A percentile compares a stretch with the other conserved stretches of the same genome.
Conservation (phyloP, 2,888 invertebrate genomes). For the Pelosia muscerda region DNA sequence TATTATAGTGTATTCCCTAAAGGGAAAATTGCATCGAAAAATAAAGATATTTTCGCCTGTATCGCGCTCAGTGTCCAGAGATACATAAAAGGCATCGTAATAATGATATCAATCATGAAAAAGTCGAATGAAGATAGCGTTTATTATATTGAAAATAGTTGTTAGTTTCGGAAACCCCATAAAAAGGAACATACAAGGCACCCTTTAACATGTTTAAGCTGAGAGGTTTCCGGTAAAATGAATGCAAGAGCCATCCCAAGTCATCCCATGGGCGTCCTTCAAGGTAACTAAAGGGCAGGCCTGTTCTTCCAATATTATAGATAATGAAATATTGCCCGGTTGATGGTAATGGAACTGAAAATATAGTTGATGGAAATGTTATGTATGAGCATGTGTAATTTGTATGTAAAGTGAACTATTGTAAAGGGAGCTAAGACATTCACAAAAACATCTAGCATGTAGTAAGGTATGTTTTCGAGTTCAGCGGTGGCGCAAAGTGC, state of each 20-base stretch:
- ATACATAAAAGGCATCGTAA: background rate
- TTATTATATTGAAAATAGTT: background rate
- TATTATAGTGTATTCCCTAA: background rate
- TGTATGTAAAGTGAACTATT: background rate
- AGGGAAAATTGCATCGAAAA: slow-evolving; percentile 1
- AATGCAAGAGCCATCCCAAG: background rate
- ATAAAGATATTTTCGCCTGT: background rate
- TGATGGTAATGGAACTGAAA: background rate
- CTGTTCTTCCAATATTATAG: background rate
- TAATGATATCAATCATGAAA: background rate
- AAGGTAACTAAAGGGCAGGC: background rate
- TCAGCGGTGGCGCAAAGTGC: too few relatives aligned
- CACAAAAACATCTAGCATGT: too few relatives aligned
- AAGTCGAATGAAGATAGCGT: background rate
- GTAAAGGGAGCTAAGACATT: background rate
- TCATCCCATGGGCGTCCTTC: background rate
- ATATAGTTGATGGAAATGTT: background rate
- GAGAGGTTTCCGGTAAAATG: background rate
- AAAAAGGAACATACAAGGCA: background rate
- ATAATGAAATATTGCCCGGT: background rate
- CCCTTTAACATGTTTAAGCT: background rate
- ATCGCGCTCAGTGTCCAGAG: background rate
- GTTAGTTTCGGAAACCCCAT: slow-evolving; percentile 1
- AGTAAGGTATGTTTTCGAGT: too few relatives aligned
- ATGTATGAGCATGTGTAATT: background rate